Evolutionary conservation across 2,113 vertebrate species (phyloP).

Genomic region (Salvelinus namaycush): DNA sequence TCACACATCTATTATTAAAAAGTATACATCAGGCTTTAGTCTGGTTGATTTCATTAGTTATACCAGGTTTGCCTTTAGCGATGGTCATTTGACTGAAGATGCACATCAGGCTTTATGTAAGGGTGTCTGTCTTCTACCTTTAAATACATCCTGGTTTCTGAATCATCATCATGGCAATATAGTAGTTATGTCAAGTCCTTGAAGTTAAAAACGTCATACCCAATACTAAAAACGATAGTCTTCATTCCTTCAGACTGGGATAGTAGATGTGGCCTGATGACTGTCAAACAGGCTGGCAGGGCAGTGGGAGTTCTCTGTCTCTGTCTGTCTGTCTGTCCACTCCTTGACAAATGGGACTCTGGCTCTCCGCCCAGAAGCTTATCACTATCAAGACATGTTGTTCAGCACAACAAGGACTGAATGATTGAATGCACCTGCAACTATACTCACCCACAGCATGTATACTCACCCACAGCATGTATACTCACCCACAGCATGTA

Average conservation of each 20-base stretch:
- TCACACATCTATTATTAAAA: conserved; percentile 39
- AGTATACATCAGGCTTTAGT: too few relatives aligned
- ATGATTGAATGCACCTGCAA: conserved; percentile 37
- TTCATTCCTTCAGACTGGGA: not conserved
- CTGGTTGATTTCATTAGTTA: too few relatives aligned
- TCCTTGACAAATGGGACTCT: conserved; percentile 17
- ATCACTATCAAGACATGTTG: conserved; percentile 43
- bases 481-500: too few relatives aligned
- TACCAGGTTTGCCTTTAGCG: too few relatives aligned
- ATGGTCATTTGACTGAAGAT: too few relatives aligned
- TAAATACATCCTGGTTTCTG: too few relatives aligned
- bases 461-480: too few relatives aligned
- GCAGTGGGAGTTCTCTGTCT: conserved; percentile 37
- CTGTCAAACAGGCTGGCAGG: conserved; percentile 43
- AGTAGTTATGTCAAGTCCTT: too few relatives aligned
- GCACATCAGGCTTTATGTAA: too few relatives aligned
- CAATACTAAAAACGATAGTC: not conserved
- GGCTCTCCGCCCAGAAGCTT: conserved; percentile 52
- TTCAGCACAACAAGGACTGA: conserved; percentile 37
- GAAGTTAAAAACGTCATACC: not conserved
- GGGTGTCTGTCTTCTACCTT: too few relatives aligned
- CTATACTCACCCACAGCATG: not conserved
- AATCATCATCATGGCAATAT: too few relatives aligned
- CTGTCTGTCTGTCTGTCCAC: not conserved
- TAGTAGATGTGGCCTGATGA: not conserved